Evolutionary conservation across 2,113 vertebrate genomes (phyloP).

Genomic region (Grammomys surdaster): DNA sequence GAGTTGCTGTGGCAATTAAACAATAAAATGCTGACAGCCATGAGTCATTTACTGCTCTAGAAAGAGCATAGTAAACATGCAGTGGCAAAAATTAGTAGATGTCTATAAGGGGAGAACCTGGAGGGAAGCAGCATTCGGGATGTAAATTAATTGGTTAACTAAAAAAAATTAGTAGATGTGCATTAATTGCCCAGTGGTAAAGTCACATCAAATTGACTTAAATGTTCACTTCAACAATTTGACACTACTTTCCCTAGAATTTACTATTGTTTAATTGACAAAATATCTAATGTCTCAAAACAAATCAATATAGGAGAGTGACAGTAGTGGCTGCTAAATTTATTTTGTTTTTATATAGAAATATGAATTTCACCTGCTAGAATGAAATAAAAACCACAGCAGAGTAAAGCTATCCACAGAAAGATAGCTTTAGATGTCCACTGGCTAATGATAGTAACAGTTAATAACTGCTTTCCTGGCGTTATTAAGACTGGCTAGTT

Average conservation of each 20-base stretch:
- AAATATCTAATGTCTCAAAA: conserved; percentile 53
- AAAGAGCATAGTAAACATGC: neutral
- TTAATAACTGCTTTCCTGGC: neutral
- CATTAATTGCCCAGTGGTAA: neutral
- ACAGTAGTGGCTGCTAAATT: neutral
- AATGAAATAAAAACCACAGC: neutral
- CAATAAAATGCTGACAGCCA: neutral
- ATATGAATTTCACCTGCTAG: neutral
- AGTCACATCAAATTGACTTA: neutral
- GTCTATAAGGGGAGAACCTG: too few relatives aligned
- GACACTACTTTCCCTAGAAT: neutral
- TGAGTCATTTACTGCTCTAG: neutral
- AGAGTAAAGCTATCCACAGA: neutral
- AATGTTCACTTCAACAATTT: neutral
- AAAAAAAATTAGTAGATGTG: neutral
- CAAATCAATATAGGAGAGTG: neutral
- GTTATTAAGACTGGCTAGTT: neutral
- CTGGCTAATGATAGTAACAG: neutral
- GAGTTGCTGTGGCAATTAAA: neutral
- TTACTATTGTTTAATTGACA: conserved; percentile 33
- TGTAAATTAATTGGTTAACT: too few relatives aligned
- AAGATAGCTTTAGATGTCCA: neutral
- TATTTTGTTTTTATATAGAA: conserved; percentile 3
- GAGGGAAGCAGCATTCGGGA: too few relatives aligned
- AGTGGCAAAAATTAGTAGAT: neutral